Evolutionary conservation across 2,797 vertebrate species (phyloP), one percentile per base, ranked within the genome.

Genomic region (Ceyx erithaca): DNA sequence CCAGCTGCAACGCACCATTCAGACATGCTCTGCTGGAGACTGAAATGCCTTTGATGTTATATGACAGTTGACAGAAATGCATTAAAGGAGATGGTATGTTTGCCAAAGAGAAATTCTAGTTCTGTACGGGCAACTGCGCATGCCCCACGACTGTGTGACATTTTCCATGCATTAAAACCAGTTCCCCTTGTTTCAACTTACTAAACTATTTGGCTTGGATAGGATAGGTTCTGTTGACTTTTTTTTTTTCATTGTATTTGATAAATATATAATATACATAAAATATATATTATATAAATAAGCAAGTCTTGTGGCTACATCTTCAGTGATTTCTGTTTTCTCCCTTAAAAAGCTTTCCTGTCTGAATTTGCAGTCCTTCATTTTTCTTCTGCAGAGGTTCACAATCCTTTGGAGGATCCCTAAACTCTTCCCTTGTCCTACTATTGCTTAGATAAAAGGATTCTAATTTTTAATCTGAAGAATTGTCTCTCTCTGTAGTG

Each of bases 381-480:
- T 0, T 0, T 51, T 14, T 54, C 6, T 76, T 54, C n/a, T 79
- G 11, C 31, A 66, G 13, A n/a, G 5, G 8, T 0, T 68, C 20
- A 23, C 14, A 46, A 7, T 6, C 25, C 72, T 89, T 79, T 79
- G 30, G 26, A 76, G 12, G 8, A 66, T 30, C 12, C 31, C 7
- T 79, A 43, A 79, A 63, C 0, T 8, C 11, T 79, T 14, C 33
- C 5, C 2, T 81, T 37, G 17, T 58, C 22, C 37, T 85, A 84
- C 28, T 41, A 15, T 52, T 51, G 21, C 3, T 58, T 43, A 55
- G 18, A 9, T 85, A 52, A 79, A 14, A 5, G 5, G n/a, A 3
- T 43, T 11, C 40, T 30, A 1, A 59, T 40, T 91, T 82, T 62
- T 82, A 68, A 43, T 30, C 8, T 30, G 17, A 78, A 15, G 8